Base-by-base conservation (phyloP, 2,797 vertebrate genomes). In the Alca torda region DNA sequence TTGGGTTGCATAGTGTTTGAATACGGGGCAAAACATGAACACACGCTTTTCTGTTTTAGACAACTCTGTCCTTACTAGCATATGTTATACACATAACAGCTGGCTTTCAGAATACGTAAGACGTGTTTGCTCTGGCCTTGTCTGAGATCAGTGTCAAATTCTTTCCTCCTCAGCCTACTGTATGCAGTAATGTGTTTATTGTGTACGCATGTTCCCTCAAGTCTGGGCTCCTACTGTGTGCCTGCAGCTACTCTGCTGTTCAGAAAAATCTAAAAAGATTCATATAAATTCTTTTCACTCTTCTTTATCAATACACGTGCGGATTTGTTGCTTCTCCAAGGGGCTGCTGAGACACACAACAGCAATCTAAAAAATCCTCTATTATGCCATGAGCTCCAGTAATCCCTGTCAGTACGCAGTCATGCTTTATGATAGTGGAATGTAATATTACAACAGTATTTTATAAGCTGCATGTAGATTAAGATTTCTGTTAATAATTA, bases 401-500 rank as follows among this genome's bases (percentile, higher is more conserved):
- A 97, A 96, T 67, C 72, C 51, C 13, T 56, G 57, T 95, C 61
- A 87, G n/a, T 90, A 90, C 76, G 90, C 77, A 92, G 45, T 76
- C 65, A 57, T 93, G 59, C 79, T 96, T 56, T 78, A 46, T 72
- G 35, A 37, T 65, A 74, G n/a, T 87, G 15, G 39, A 96, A 84
- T 46, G 67, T 92, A 83, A 75, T 87, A 85, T 54, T 94, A 9
- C 67, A 88, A 35, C 24, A 64, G 9, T 93, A 87, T 94, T 95
- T 97, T 76, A 80, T 74, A 84, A 94, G 67, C 10, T 90, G 31
- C 35, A 37, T 33, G 68, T 88, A 48, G 84, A 94, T 93, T 89
- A 96, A 89, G 73, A 39, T 59, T 72, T 5, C 31, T 89, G 35
- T 93, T 96, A 96, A 94, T 96, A 95, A 95, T 87, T 94, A 96